These are phyloP conservation scores for Copidosoma floridanum DNA, from an alignment of 1,140 invertebrate species.

Conservation along the genomic window DNA sequence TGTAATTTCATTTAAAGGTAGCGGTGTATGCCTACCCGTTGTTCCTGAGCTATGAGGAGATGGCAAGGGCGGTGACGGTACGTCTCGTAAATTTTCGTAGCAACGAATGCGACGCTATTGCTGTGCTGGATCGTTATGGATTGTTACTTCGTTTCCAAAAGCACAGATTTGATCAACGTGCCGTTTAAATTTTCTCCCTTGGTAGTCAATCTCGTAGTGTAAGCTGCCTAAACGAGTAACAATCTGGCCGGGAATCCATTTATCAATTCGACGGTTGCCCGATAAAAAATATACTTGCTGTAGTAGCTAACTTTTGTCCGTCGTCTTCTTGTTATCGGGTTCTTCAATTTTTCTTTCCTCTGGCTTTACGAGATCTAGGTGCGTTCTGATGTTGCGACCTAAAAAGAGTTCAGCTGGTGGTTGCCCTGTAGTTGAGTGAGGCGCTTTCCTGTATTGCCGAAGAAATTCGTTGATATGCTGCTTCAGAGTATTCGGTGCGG, in stretches of 20 bases:
- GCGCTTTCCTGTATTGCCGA: slow-evolving; percentile 25
- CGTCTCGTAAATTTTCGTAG: too few species aligned
- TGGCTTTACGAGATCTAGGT: slow-evolving; percentile 1
- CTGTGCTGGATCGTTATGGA: too few species aligned
- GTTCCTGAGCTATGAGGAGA: too few species aligned
- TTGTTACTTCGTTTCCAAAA: background rate
- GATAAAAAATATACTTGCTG: background rate
- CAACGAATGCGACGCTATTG: too few species aligned
- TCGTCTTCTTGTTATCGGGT: background rate
- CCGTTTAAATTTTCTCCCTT: background rate
- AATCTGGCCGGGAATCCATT: background rate
- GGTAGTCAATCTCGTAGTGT: background rate
- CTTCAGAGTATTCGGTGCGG: slow-evolving; percentile 10
- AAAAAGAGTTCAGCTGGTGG: too few species aligned
- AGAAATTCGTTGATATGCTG: slow-evolving; percentile 26
- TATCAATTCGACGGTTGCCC: background rate
- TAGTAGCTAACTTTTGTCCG: background rate
- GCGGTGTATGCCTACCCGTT: too few species aligned
- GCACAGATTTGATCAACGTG: background rate
- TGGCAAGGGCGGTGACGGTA: too few species aligned
- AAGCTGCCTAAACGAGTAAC: background rate
- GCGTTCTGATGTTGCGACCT: slow-evolving; percentile 11
- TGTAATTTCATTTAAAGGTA: too few species aligned
- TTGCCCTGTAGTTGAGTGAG: slow-evolving; percentile 23
- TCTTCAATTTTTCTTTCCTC: too few species aligned